phyloP scores from a whole-genome alignment of 1,140 invertebrate species.

The Papilio aristodemus region DNA sequence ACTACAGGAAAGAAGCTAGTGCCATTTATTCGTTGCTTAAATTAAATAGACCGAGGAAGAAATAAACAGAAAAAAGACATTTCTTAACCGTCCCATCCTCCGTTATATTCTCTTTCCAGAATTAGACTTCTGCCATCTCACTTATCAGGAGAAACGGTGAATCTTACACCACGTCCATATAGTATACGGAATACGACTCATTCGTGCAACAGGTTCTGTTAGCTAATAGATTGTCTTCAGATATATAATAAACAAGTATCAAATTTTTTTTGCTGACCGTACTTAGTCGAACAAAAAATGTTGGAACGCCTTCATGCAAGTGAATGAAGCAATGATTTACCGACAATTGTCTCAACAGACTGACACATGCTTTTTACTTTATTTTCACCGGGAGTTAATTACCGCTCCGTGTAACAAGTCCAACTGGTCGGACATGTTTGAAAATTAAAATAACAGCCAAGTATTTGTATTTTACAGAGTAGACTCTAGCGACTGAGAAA shows the following conservation, averaged over 20 bases:
- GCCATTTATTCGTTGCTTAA: too few relatives aligned
- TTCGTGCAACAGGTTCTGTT: neutral
- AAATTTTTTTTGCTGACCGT: neutral
- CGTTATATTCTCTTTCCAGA: too few relatives aligned
- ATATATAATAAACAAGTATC: neutral
- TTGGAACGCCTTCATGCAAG: constrained; percentile 23
- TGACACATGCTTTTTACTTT: constrained; percentile 35
- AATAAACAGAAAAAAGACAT: too few relatives aligned
- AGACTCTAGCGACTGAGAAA: neutral
- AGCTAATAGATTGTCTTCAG: neutral
- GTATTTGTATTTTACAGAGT: neutral
- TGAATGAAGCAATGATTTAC: constrained; percentile 39
- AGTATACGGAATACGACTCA: too few relatives aligned
- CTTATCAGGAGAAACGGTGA: too few relatives aligned
- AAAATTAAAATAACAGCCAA: constrained; percentile 27
- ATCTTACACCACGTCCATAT: too few relatives aligned
- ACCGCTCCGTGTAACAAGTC: constrained; percentile 28
- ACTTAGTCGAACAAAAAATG: constrained; percentile 13
- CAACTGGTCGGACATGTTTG: constrained; percentile 15
- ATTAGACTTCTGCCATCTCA: too few relatives aligned
- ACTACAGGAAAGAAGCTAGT: too few relatives aligned
- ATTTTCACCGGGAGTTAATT: constrained; percentile 34
- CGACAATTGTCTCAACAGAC: constrained; percentile 35
- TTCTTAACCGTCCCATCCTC: too few relatives aligned
- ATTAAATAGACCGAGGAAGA: too few relatives aligned